A percentile compares a stretch with the other conserved stretches of the same genome.
Conservation (phyloP, 2,888 invertebrate species). For the Acleris holmiana region DNA sequence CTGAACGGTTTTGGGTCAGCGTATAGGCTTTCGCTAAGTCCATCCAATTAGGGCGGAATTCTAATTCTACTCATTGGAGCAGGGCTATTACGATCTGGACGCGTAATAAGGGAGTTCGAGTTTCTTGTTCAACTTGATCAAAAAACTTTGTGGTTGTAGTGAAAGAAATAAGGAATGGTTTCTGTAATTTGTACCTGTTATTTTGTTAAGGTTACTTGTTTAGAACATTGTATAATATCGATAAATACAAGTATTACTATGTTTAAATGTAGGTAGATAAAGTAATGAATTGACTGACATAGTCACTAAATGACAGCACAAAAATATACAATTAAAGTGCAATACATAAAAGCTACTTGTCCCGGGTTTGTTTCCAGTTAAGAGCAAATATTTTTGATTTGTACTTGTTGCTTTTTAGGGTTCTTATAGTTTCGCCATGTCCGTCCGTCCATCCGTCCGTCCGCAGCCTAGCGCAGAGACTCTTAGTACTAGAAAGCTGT, state of each 20-base stretch:
- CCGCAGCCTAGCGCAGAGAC: too few relatives aligned
- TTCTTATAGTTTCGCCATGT: too few relatives aligned
- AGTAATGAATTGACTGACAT: too few relatives aligned
- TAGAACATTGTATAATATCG: background rate
- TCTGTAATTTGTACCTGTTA: background rate
- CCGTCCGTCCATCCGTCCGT: too few relatives aligned
- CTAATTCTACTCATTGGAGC: slow-evolving; percentile 17
- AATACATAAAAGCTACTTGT: too few relatives aligned
- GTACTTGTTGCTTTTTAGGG: too few relatives aligned
- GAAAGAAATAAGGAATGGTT: background rate
- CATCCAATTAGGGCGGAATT: slow-evolving; percentile 14
- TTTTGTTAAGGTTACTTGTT: too few relatives aligned
- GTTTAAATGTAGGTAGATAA: too few relatives aligned
- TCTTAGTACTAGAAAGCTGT: too few relatives aligned
- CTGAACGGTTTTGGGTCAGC: slow-evolving; percentile 12
- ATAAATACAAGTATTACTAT: too few relatives aligned
- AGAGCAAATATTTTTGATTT: too few relatives aligned
- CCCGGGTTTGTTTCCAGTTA: too few relatives aligned
- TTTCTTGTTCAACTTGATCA: slow-evolving; percentile 12
- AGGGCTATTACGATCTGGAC: slow-evolving; percentile 7
- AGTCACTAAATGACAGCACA: background rate
- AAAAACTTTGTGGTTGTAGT: slow-evolving; percentile 3
- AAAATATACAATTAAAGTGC: background rate
- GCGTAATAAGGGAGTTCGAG: slow-evolving; percentile 5
- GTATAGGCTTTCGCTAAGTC: slow-evolving; percentile 14